These are phyloP conservation scores for Parasteatoda lunata DNA, from an alignment of 2,888 invertebrate genomes.

Conservation along the genomic window DNA sequence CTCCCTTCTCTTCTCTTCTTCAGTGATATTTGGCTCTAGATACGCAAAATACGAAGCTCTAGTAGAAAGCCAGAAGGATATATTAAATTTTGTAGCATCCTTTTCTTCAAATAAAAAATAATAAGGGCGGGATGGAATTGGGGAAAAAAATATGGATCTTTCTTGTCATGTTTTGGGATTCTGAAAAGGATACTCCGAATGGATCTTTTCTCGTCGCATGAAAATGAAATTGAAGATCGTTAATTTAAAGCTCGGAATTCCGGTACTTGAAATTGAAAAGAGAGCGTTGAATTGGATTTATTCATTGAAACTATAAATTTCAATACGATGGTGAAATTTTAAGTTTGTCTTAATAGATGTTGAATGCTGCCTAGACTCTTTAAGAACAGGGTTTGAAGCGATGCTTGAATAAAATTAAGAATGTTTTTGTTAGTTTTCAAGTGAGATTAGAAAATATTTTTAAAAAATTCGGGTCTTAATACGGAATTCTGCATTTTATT, in stretches of 20 bases:
- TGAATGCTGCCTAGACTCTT: no score
- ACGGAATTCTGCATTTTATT: no score
- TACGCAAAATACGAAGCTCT: not conserved
- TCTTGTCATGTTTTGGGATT: not conserved
- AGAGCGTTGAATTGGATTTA: no score
- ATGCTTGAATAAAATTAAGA: no score
- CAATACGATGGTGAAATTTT: no score
- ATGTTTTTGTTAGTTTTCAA: no score
- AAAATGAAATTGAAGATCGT: not conserved
- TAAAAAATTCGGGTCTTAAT: no score
- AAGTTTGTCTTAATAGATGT: no score
- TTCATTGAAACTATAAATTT: no score
- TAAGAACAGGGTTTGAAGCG: no score
- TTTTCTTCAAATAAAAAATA: not conserved
- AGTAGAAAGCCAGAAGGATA: slow-evolving; percentile 27
- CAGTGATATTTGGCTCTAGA: slow-evolving; percentile 29
- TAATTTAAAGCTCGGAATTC: not conserved
- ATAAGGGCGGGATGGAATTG: not conserved
- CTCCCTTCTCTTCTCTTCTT: not conserved
- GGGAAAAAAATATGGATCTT: not conserved
- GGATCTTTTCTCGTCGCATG: not conserved
- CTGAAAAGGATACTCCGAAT: not conserved
- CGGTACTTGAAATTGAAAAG: not conserved
- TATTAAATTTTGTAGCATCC: slow-evolving; percentile 51
- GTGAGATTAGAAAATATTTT: no score